Percentiles rank a stretch among this genome's conserved stretches.
Evolutionary conservation across 2,797 vertebrate species (phyloP).

Genomic region (Pseudochromis fuscus): DNA sequence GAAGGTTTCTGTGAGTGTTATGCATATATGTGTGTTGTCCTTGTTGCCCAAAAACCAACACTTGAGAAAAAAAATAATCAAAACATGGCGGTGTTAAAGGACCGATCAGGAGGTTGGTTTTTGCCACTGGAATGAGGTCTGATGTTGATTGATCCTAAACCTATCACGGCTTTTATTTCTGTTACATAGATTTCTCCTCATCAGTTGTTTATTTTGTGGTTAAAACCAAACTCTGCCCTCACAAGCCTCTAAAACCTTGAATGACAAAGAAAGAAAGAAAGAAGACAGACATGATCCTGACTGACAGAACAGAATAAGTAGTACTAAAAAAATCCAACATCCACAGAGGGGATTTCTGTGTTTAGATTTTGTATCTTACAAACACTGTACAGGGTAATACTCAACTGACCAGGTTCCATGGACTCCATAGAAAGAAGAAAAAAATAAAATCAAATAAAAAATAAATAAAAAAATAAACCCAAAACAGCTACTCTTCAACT

Average conservation of each 20-base stretch:
- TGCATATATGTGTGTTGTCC: constrained; percentile 49
- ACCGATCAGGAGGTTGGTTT: constrained; percentile 63
- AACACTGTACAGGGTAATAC: constrained; percentile 87
- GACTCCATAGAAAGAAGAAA: constrained; percentile 85
- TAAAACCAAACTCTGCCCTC: constrained; percentile 57
- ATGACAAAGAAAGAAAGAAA: constrained; percentile 36
- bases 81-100: constrained; percentile 39
- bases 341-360: constrained; percentile 75
- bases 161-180: constrained; percentile 25
- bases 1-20: constrained; percentile 21
- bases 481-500: constrained; percentile 85
- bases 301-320: constrained; percentile 71
- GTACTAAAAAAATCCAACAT: constrained; percentile 78
- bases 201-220: constrained; percentile 49
- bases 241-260: constrained; percentile 50
- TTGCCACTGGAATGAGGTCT: constrained; percentile 71
- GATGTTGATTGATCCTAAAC: constrained; percentile 68
- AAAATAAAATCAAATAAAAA: constrained; percentile 75
- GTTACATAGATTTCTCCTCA: constrained; percentile 28
- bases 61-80: constrained; percentile 9
- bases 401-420: constrained; percentile 83
- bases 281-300: constrained; percentile 70
- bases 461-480: constrained; percentile 59
- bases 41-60: constrained; percentile 42
- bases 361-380: constrained; percentile 83